A percentile compares a stretch with the other conserved stretches of the same genome.
Evolutionary conservation across 2,888 invertebrate genomes (phyloP).

Genomic region (Eurois occulta): DNA sequence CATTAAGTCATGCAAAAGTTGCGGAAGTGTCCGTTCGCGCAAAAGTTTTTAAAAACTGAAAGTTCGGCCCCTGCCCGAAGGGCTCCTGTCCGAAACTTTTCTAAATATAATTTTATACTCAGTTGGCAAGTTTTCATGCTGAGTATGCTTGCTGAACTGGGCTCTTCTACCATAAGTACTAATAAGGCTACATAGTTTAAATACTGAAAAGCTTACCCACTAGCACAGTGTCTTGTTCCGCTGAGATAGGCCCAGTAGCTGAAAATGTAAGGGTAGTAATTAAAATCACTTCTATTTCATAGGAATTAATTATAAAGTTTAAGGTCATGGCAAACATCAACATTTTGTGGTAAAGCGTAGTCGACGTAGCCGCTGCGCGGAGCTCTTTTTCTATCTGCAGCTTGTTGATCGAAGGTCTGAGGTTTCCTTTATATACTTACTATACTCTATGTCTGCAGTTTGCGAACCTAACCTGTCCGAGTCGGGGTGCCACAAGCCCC

Average conservation of each 20-base stretch:
- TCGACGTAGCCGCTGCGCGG: too few relatives aligned
- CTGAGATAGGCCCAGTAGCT: constrained; percentile 42
- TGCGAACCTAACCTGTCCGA: too few relatives aligned
- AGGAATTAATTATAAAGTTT: neutral
- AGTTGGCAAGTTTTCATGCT: neutral
- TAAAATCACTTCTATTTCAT: neutral
- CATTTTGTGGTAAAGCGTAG: neutral
- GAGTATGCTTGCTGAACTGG: neutral
- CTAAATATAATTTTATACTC: neutral
- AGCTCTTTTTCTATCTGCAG: too few relatives aligned
- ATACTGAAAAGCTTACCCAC: constrained; percentile 75
- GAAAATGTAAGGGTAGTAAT: constrained; percentile 20
- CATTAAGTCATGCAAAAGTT: too few relatives aligned
- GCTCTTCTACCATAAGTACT: neutral
- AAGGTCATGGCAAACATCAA: too few relatives aligned
- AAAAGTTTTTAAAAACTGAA: too few relatives aligned
- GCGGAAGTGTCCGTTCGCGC: too few relatives aligned
- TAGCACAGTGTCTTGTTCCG: constrained; percentile 77
- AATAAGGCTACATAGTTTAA: neutral
- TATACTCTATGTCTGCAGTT: too few relatives aligned
- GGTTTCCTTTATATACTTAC: too few relatives aligned
- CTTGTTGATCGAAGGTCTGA: too few relatives aligned
- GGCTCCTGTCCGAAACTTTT: neutral
- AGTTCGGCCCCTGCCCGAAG: too few relatives aligned
- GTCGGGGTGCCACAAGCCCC: too few relatives aligned